Percentiles rank a stretch among this genome's conserved stretches.
Evolutionary conservation across 1,140 invertebrate species (phyloP).

Genomic region (Amyelois transitella): DNA sequence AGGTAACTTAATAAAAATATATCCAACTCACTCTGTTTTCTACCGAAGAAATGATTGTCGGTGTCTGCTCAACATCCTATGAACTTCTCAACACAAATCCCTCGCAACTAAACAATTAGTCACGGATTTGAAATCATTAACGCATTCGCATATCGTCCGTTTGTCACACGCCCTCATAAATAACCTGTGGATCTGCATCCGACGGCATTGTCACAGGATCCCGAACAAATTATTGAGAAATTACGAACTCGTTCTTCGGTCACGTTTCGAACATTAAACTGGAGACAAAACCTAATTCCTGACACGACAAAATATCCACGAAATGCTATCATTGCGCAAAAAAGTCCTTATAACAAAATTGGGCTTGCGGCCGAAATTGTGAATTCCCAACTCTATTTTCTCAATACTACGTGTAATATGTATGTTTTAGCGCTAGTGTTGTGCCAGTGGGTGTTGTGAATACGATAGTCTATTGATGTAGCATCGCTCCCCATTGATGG

Average conservation of each 20-base stretch:
- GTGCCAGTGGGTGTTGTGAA: conserved; percentile 39
- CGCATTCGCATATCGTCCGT: conserved; percentile 2
- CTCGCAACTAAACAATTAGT: conserved; percentile 6
- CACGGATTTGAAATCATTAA: conserved; percentile 9
- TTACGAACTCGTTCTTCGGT: conserved; percentile 51
- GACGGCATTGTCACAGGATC: conserved; percentile 51
- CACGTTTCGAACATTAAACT: conserved; percentile 67
- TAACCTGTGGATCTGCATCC: conserved; percentile 40
- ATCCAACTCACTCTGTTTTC: too few relatives aligned
- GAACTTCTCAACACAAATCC: background rate
- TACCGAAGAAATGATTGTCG: too few relatives aligned
- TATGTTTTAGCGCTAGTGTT: conserved; percentile 2
- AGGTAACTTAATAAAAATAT: too few relatives aligned
- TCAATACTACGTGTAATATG: conserved; percentile 2
- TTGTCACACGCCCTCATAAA: conserved; percentile 32
- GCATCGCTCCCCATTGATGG: conserved; percentile 61
- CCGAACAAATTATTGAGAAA: conserved; percentile 57
- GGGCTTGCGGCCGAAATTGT: conserved; percentile 10
- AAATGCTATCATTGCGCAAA: conserved; percentile 68
- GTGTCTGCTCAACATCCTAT: background rate
- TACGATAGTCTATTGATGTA: conserved; percentile 55
- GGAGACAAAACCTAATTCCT: conserved; percentile 71
- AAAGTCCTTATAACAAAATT: conserved; percentile 32
- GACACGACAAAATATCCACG: conserved; percentile 64
- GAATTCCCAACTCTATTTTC: conserved; percentile 26